Percentiles rank a stretch among this genome's conserved stretches.
phyloP scores from a whole-genome alignment of 2,797 vertebrate genomes.

The Odontamblyopus lacepedii region DNA sequence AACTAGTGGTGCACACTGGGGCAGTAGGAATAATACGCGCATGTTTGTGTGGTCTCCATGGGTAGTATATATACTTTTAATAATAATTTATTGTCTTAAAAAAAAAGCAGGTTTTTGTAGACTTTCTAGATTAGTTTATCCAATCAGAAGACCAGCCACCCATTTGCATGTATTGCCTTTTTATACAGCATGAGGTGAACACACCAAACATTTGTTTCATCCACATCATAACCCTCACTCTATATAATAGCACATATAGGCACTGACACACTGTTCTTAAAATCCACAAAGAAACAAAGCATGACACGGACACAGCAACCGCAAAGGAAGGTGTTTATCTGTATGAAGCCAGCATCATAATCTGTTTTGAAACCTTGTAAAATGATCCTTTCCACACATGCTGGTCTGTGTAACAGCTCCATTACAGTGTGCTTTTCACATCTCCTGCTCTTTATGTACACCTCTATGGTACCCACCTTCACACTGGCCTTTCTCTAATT shows the following conservation, averaged over 20 bases:
- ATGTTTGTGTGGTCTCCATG: slow-evolving; percentile 3
- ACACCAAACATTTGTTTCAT: slow-evolving; percentile 13
- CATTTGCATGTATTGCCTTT: neutral
- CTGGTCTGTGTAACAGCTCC: slow-evolving; percentile 29
- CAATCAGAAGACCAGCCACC: neutral
- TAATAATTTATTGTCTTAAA: too few relatives aligned
- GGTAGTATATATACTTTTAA: too few relatives aligned
- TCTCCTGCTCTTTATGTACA: slow-evolving; percentile 8
- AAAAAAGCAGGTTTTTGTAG: neutral
- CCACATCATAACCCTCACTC: slow-evolving; percentile 33
- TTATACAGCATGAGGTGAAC: neutral
- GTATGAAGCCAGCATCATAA: slow-evolving; percentile 22
- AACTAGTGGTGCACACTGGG: neutral
- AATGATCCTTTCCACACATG: slow-evolving; percentile 31
- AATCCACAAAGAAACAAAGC: slow-evolving; percentile 11
- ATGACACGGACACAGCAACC: slow-evolving; percentile 8
- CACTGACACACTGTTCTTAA: slow-evolving; percentile 18
- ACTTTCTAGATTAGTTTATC: neutral
- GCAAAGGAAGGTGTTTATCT: slow-evolving; percentile 18
- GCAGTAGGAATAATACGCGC: neutral
- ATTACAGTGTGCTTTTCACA: slow-evolving; percentile 21
- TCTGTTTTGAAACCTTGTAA: slow-evolving; percentile 29
- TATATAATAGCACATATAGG: slow-evolving; percentile 1
- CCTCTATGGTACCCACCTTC: slow-evolving; percentile 21
- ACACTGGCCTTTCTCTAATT: slow-evolving; percentile 30